Evolutionary conservation across 2,113 vertebrate species (phyloP), one percentile per base, ranked within the genome.

Genomic region (Coreoperca whiteheadi): DNA sequence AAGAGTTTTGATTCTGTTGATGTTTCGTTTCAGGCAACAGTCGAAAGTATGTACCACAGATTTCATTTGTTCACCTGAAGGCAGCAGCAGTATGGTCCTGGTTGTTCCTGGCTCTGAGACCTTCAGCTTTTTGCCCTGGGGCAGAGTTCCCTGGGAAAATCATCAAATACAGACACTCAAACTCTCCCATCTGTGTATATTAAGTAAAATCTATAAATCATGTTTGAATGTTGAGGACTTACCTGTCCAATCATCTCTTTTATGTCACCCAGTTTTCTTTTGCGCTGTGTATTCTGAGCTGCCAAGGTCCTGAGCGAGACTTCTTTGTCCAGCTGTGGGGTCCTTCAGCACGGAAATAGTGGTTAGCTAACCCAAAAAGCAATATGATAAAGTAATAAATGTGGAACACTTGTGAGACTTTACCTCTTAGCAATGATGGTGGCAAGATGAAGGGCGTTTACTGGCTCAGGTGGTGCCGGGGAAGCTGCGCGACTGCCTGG

Each of bases 41-140:
- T 30, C 0, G 8, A 0, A 8, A 70, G 59, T 25, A 20, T 67
- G 57, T 9, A 25, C 9, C 1, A 20, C 28, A 46, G 12, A 20
- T 59, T 1, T 28, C 4, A n/a, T 41, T 72, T 20, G 94, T 92
- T 94, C 89, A 98, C 98, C 98, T 93, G 98, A 97, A 53, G 97
- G 97, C 94, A 99, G 94, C 79, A 99, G 94, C 87, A 98, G 93
- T 91, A 98, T 95, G 84, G 97, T 96, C 93, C 95, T 95, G 70
- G 93, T 94, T 71, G 93, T 89, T 15, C 83, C 95, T 12, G 93
- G 81, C 88, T 96, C 96, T 48, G 96, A 96, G 66, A 95, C 94
- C 94, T 97, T 98, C 75, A 97, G 93, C 53, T 97, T 98, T 89
- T 99, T 99, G 91, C 96, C 97, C 79, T 95, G 94, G 67, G 96